phyloP scores from a whole-genome alignment of 1,140 invertebrate species.

The Brachionus rotundiformis region DNA sequence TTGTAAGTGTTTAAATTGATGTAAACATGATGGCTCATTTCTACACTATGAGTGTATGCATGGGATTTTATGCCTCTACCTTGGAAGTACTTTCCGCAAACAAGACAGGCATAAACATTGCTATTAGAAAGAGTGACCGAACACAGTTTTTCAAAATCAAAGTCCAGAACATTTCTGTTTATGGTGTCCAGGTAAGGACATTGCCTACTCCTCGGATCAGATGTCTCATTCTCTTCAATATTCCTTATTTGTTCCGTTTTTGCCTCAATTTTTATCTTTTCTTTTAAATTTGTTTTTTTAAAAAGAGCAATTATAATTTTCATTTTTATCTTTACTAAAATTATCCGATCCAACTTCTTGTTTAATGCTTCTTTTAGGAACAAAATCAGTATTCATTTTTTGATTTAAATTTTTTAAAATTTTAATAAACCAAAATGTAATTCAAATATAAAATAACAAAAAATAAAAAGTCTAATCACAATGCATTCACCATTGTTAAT shows the following conservation, averaged over 20 bases:
- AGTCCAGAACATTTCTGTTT: constrained; percentile 90
- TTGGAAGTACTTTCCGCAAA: constrained; percentile 99
- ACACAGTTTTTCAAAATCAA: constrained; percentile 99
- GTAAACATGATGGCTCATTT: constrained; percentile 95
- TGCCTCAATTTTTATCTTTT: constrained; percentile 31
- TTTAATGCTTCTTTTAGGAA: constrained; percentile 9
- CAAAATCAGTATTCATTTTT: constrained; percentile 30
- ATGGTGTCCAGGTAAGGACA: constrained; percentile 97
- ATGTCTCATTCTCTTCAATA: neutral
- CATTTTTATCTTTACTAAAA: neutral
- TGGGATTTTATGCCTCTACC: constrained; percentile 93
- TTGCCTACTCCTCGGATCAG: constrained; percentile 57
- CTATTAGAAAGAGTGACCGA: constrained; percentile 95
- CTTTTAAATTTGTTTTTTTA: neutral
- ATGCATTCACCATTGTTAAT: neutral
- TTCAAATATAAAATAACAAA: neutral
- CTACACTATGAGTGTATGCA: constrained; percentile 97
- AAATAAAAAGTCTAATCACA: neutral
- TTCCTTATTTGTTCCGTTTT: neutral
- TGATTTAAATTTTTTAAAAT: neutral
- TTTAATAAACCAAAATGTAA: neutral
- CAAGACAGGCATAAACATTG: constrained; percentile 99
- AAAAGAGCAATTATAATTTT: neutral
- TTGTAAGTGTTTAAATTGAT: constrained; percentile 93
- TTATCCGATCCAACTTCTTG: constrained; percentile 4